These are phyloP conservation scores for Samia ricini DNA, from an alignment of 1,140 invertebrate species.

Conservation along the genomic window DNA sequence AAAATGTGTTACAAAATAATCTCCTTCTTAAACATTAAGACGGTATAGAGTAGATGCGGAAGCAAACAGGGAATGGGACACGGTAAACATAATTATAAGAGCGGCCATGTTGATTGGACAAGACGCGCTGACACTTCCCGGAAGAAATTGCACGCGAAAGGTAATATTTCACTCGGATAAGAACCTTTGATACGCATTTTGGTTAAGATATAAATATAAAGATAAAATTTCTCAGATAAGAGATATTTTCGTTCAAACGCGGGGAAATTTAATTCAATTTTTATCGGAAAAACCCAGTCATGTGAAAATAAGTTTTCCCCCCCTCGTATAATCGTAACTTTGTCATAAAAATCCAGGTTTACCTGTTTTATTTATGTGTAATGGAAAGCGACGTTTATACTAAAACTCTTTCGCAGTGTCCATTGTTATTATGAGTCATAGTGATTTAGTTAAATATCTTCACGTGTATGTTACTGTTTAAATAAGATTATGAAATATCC, in stretches of 20 bases:
- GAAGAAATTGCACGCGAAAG: slow-evolving; percentile 43
- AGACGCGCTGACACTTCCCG: slow-evolving; percentile 37
- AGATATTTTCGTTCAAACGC: slow-evolving; percentile 1
- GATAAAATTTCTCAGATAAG: background rate
- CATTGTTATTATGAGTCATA: too few relatives aligned
- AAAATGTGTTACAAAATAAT: background rate
- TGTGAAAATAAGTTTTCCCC: slow-evolving; percentile 19
- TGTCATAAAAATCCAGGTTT: slow-evolving; percentile 18
- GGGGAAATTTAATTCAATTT: slow-evolving; percentile 16
- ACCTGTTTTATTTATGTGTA: slow-evolving; percentile 46
- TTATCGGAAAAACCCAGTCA: slow-evolving; percentile 15
- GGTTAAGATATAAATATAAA: slow-evolving; percentile 6
- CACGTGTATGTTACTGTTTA: too few relatives aligned
- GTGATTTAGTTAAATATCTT: too few relatives aligned
- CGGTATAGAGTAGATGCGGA: slow-evolving; percentile 12
- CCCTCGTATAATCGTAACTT: slow-evolving; percentile 16
- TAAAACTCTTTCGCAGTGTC: background rate
- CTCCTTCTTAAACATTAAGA: background rate
- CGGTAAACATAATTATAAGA: slow-evolving; percentile 56
- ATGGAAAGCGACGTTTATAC: slow-evolving; percentile 26
- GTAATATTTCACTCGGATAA: slow-evolving; percentile 37
- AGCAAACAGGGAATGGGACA: slow-evolving; percentile 34
- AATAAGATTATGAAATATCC: too few relatives aligned
- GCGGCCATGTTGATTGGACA: slow-evolving; percentile 46
- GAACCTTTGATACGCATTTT: slow-evolving; percentile 7